Base-by-base conservation (phyloP, 2,888 invertebrate species). In the Lasioglossum villosulum region DNA sequence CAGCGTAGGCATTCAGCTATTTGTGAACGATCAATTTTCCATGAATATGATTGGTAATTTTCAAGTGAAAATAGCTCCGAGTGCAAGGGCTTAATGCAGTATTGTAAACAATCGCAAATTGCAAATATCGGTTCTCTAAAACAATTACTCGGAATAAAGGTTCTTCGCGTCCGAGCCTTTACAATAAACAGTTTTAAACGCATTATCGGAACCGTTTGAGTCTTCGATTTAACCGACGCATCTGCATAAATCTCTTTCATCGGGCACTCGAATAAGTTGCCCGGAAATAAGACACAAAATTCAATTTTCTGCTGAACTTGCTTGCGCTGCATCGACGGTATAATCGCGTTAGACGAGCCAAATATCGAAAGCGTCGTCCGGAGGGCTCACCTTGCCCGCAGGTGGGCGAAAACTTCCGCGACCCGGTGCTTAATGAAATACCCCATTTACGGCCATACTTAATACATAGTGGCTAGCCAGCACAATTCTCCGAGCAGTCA, bases 381-480 rank as follows among this genome's bases (percentile, higher is more conserved):
- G 37, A 34, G 73, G 27, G 16, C 48, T 52, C 30, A 10, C 23
- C 12, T 48, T 30, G 82, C 45, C 56, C 63, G 52, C 82, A 87
- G 80, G 71, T 82, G 81, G 56, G 70, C 52, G 76, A 74, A 88
- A 89, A 88, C 52, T 88, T 86, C 75, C 27, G 27, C 78, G 79
- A 34, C 42, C 30, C 72, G 59, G 27, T 68, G 39, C 79, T 86
- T 89, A 84, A 90, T 89, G 88, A 87, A 90, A 88, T 86, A 88
- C 90, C 89, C 90, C 80, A 90, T 90, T 88, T 86, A 78, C 70
- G 83, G 88, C 82, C 83, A 88, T 89, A 88, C 88, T 90, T 90
- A 88, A 91, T 78, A n/a, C n/a, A n/a, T n/a, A 72, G 71, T n/a
- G 39, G 68, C 82, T 80, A 77, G 78, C 80, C 37, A n/a, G 71